phyloP scores from a whole-genome alignment of 2,888 invertebrate species.

The Caenorhabditis sulstoni region DNA sequence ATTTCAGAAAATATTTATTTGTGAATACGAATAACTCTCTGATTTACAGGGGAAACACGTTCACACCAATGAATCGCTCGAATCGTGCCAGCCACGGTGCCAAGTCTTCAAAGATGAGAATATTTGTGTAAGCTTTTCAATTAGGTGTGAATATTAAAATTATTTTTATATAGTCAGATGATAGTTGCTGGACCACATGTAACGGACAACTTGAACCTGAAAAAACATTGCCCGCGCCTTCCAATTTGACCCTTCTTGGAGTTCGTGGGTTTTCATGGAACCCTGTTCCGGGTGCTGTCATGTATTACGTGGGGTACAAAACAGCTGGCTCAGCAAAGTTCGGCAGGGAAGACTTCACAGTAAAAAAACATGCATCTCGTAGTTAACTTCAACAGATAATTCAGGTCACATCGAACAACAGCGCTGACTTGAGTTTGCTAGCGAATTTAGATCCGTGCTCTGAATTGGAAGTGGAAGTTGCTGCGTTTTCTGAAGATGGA shows the following conservation, averaged over 20 bases:
- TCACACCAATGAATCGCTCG: conserved; percentile 25
- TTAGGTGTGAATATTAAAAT: conserved; percentile 57
- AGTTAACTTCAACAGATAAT: background rate
- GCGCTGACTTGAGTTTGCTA: conserved; percentile 19
- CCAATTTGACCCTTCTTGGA: conserved; percentile 27
- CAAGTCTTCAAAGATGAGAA: conserved; percentile 31
- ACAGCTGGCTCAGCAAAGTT: conserved; percentile 21
- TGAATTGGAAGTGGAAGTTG: conserved; percentile 36
- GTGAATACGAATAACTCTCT: too few relatives aligned
- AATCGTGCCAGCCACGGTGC: conserved; percentile 56
- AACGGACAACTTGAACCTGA: conserved; percentile 33
- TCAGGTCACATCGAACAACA: conserved; percentile 28
- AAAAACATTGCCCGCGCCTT: conserved; percentile 30
- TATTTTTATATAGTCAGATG: conserved; percentile 16
- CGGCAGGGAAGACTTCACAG: conserved; percentile 26
- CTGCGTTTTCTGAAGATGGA: conserved; percentile 47
- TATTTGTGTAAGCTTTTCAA: too few relatives aligned
- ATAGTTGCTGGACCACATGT: conserved; percentile 58
- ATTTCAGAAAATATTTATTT: background rate
- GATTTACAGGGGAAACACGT: conserved; percentile 10
- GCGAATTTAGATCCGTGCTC: conserved; percentile 39
- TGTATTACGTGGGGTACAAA: conserved; percentile 52
- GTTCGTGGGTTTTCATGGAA: conserved; percentile 51
- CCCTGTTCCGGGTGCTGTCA: conserved; percentile 55
- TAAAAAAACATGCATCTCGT: background rate